These are phyloP conservation scores for Pemphigus obesinymphae DNA, from an alignment of 1,140 invertebrate genomes.

Conservation along the genomic window DNA sequence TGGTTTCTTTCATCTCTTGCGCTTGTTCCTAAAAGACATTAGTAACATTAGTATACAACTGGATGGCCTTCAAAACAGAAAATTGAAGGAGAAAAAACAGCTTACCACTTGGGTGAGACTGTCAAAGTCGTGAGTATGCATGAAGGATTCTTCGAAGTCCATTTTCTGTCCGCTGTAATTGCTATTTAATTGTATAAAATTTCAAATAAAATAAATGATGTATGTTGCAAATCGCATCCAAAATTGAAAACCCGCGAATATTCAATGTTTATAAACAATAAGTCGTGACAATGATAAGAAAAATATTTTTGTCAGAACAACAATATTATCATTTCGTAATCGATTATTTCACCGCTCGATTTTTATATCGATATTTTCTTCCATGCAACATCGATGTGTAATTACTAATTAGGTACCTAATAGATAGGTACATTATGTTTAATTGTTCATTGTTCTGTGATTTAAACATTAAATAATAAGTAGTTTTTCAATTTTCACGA, in stretches of 20 bases:
- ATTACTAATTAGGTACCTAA: too few species aligned
- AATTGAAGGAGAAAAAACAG: not conserved
- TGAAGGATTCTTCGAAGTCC: conserved; percentile 46
- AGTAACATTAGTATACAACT: not conserved
- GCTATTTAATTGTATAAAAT: not conserved
- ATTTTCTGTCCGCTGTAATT: not conserved
- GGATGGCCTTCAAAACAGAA: not conserved
- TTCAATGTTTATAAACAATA: conserved; percentile 4
- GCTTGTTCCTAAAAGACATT: conserved; percentile 44
- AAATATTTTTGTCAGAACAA: not conserved
- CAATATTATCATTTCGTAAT: not conserved
- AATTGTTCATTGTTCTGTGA: too few species aligned
- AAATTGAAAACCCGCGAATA: not conserved
- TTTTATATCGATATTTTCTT: not conserved
- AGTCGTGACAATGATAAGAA: not conserved
- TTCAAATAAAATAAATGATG: too few species aligned
- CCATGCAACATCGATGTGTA: not conserved
- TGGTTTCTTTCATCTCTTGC: conserved; percentile 66
- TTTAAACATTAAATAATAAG: too few species aligned
- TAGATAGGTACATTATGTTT: too few species aligned
- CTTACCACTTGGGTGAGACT: conserved; percentile 39
- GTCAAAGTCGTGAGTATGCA: conserved; percentile 44
- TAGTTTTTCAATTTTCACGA: too few species aligned
- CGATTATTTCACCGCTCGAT: not conserved
- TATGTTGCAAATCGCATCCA: not conserved